phyloP scores from a whole-genome alignment of 2,113 vertebrate species.

The Myrmecobius fasciatus region DNA sequence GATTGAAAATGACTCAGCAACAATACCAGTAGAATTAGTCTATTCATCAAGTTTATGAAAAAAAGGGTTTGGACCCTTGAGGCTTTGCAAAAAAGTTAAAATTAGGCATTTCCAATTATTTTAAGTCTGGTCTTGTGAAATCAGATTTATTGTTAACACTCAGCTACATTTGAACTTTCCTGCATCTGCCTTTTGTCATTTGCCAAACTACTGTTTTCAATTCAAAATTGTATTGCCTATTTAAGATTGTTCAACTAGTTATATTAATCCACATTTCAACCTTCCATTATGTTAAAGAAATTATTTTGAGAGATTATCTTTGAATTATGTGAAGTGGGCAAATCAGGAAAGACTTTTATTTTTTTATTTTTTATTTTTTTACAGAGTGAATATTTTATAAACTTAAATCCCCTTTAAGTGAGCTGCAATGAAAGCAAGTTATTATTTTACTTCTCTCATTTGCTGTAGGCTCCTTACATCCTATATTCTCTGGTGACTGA shows the following conservation, averaged over 20 bases:
- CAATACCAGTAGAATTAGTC: no score
- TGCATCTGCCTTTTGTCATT: not conserved
- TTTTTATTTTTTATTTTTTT: constrained; percentile 72
- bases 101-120: not conserved
- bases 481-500: constrained; percentile 66
- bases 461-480: constrained; percentile 43
- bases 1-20: no score
- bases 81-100: not conserved
- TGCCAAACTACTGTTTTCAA: not conserved
- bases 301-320: constrained; percentile 33
- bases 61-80: not conserved
- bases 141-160: not conserved
- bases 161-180: not conserved
- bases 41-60: not conserved
- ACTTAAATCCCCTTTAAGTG: constrained; percentile 73
- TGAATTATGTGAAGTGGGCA: constrained; percentile 59
- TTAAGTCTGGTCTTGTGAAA: not conserved
- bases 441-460: constrained; percentile 71
- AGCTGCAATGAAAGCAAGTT: constrained; percentile 46
- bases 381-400: constrained; percentile 60
- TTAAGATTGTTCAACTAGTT: not conserved
- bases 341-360: constrained; percentile 29
- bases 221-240: not conserved
- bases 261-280: constrained; percentile 32
- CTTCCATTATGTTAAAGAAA: not conserved